Conservation (phyloP, 2,113 vertebrate genomes). For the Turnix velox region DNA sequence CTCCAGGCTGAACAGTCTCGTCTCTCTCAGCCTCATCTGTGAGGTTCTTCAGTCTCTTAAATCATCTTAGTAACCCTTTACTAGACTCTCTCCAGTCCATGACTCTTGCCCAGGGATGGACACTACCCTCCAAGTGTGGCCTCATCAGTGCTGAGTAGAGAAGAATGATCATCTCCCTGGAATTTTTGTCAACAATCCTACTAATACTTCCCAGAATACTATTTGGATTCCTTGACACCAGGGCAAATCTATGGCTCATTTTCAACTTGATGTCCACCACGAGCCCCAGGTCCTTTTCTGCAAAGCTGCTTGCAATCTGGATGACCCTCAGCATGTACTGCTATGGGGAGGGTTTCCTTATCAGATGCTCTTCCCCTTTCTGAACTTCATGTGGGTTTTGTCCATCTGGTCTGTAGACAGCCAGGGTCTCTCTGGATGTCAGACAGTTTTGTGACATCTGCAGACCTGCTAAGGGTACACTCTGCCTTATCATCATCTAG, state of each 20-base stretch:
- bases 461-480: neutral
- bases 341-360: rapidly evolving
- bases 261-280: neutral
- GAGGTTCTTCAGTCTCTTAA: neutral
- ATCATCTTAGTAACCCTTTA: neutral
- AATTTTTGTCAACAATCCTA: neutral
- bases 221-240: neutral
- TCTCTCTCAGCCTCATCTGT: neutral
- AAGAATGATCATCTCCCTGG: neutral
- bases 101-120: neutral
- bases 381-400: neutral
- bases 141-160: neutral
- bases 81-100: neutral
- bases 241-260: neutral
- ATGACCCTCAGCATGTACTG: neutral
- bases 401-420: neutral
- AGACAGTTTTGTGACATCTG: neutral
- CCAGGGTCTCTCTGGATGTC: neutral
- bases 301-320: neutral
- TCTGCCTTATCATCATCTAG: neutral
- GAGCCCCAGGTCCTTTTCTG: neutral
- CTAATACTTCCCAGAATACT: neutral
- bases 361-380: neutral
- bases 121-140: neutral
- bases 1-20: neutral